A percentile compares a stretch with the other conserved stretches of the same genome.
Evolutionary conservation across 2,888 invertebrate genomes (phyloP).

Genomic region (Netelia inedita): DNA sequence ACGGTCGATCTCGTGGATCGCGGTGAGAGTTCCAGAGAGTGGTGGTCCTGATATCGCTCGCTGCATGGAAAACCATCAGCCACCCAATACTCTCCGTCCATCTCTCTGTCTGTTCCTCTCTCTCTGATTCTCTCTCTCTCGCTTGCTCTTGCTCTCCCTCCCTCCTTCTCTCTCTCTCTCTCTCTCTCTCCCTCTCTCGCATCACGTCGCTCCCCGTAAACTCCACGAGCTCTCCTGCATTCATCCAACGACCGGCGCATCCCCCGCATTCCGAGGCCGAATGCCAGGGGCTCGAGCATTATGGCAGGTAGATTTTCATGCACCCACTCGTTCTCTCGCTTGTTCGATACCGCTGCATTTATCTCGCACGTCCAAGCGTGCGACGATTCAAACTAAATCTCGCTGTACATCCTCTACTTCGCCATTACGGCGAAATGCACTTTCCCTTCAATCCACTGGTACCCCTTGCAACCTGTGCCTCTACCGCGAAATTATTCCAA

Average conservation of each 20-base stretch:
- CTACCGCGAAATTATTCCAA: neutral
- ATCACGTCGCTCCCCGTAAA: slow-evolving; percentile 38
- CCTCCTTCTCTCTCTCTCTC: neutral
- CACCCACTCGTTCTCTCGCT: neutral
- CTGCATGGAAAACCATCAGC: slow-evolving; percentile 56
- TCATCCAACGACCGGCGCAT: slow-evolving; percentile 54
- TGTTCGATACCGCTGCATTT: slow-evolving; percentile 52
- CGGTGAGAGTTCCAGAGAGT: slow-evolving; percentile 67
- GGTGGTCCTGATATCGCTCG: slow-evolving; percentile 35
- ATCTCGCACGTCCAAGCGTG: slow-evolving; percentile 62
- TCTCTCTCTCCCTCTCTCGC: neutral
- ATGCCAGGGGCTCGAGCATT: slow-evolving; percentile 60
- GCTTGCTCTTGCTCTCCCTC: neutral
- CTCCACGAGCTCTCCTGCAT: slow-evolving; percentile 55
- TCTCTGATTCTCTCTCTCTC: too few species aligned
- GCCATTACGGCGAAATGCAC: slow-evolving; percentile 46
- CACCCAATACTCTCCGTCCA: slow-evolving; percentile 2
- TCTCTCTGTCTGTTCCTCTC: neutral
- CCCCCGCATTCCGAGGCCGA: slow-evolving; percentile 62
- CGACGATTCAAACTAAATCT: slow-evolving; percentile 61
- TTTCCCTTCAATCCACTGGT: neutral
- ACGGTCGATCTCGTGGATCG: slow-evolving; percentile 65
- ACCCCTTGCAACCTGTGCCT: slow-evolving; percentile 37
- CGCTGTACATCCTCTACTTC: slow-evolving; percentile 51
- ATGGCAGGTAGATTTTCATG: slow-evolving; percentile 64